Percentiles rank a stretch among this genome's conserved stretches.
Evolutionary conservation across 2,888 invertebrate species (phyloP).

Genomic region (Spilarctia lutea): DNA sequence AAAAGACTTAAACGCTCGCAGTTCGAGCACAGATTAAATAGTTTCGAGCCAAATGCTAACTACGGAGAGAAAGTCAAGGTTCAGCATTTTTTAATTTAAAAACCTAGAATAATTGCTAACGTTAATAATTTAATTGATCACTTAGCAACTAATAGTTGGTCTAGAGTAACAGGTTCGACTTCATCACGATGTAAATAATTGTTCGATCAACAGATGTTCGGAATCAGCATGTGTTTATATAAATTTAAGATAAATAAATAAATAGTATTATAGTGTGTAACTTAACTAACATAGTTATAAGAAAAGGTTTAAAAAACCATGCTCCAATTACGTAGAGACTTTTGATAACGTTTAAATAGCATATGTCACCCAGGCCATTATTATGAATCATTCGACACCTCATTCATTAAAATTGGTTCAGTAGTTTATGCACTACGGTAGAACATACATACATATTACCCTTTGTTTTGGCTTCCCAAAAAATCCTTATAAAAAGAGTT

Average conservation of each 20-base stretch:
- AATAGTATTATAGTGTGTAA: neutral
- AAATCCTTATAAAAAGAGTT: neutral
- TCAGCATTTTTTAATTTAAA: neutral
- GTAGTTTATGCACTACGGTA: no score
- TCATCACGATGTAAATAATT: neutral
- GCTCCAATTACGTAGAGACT: no score
- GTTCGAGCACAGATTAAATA: no score
- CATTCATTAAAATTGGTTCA: no score
- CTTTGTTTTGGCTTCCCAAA: no score
- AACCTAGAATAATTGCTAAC: neutral
- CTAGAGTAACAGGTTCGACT: conserved; percentile 12
- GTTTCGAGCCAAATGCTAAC: neutral
- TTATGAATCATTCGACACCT: no score
- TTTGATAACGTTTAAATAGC: no score
- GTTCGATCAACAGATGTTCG: neutral
- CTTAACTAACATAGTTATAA: neutral
- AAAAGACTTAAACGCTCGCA: conserved; percentile 26
- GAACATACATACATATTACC: no score
- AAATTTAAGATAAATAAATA: neutral
- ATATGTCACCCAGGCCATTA: no score
- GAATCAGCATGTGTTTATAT: neutral
- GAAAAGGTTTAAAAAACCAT: no score
- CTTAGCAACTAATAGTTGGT: neutral
- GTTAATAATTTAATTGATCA: neutral
- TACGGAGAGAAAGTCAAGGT: conserved; percentile 1